These are phyloP conservation scores for Anthophora plumipes DNA, from an alignment of 2,888 invertebrate species.

Conservation along the genomic window DNA sequence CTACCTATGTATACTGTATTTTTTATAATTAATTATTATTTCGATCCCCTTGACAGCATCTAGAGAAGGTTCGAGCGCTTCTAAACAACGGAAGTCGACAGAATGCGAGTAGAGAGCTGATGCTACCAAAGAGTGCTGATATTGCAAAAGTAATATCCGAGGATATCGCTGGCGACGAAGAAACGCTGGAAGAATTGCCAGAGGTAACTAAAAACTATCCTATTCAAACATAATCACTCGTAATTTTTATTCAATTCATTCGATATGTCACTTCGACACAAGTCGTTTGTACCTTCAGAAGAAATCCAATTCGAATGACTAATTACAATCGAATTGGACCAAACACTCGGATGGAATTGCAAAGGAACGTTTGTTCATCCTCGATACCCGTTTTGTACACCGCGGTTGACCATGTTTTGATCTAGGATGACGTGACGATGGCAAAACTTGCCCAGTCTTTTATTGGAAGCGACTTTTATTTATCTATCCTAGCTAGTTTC, in stretches of 20 bases:
- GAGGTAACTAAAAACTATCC: slow-evolving; percentile 70
- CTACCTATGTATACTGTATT: too few relatives aligned
- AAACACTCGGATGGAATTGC: background rate
- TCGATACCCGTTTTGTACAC: background rate
- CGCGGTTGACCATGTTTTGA: background rate
- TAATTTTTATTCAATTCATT: background rate
- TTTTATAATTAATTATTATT: too few relatives aligned
- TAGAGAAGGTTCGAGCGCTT: slow-evolving; percentile 86
- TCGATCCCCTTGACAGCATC: background rate
- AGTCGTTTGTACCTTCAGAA: background rate
- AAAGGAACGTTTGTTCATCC: background rate
- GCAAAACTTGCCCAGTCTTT: background rate
- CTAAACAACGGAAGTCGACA: slow-evolving; percentile 84
- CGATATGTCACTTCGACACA: background rate
- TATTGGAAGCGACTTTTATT: slow-evolving; percentile 6
- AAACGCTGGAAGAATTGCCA: slow-evolving; percentile 73
- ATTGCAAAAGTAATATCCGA: slow-evolving; percentile 74
- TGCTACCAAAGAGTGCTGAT: slow-evolving; percentile 87
- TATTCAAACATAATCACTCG: background rate
- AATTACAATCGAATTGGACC: background rate
- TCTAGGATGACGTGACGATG: background rate
- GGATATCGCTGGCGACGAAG: slow-evolving; percentile 67
- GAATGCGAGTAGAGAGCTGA: slow-evolving; percentile 86
- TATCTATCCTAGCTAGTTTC: background rate
- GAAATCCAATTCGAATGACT: background rate